Percentiles rank a stretch among this genome's conserved stretches.
Conservation (phyloP, 1,140 invertebrate genomes). For the Stegodyphus dumicola region DNA sequence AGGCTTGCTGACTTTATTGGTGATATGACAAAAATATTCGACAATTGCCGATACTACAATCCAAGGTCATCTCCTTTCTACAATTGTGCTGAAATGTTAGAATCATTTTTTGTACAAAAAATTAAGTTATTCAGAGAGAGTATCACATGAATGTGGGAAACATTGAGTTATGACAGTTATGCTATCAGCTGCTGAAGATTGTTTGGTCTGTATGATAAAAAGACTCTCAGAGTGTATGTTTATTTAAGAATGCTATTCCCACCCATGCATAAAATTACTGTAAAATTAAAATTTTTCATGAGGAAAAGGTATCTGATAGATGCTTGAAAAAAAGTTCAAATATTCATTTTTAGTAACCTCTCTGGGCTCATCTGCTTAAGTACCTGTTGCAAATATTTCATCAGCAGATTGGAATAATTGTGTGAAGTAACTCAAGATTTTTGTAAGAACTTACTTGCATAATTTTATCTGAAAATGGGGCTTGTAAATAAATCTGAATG, state of each 20-base stretch:
- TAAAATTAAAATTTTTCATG: background rate
- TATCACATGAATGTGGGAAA: slow-evolving; percentile 55
- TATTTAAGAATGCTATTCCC: slow-evolving; percentile 5
- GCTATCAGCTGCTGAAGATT: background rate
- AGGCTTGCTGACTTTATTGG: slow-evolving; percentile 94
- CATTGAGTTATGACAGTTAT: background rate
- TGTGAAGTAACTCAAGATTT: background rate
- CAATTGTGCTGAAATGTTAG: slow-evolving; percentile 92
- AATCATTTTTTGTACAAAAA: slow-evolving; percentile 90
- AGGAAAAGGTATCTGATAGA: background rate
- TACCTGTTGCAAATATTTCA: slow-evolving; percentile 1
- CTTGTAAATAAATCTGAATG: background rate
- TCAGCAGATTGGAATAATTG: background rate
- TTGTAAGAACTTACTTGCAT: background rate
- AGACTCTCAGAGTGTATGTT: background rate
- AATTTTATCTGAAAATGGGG: background rate
- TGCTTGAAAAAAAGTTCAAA: slow-evolving; percentile 25
- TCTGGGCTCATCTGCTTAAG: slow-evolving; percentile 33
- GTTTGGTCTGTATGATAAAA: background rate
- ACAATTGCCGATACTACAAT: slow-evolving; percentile 98
- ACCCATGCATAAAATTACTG: background rate
- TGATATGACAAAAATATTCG: slow-evolving; percentile 97
- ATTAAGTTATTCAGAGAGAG: slow-evolving; percentile 69
- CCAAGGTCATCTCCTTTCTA: slow-evolving; percentile 94
- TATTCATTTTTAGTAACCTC: slow-evolving; percentile 17